A percentile compares a stretch with the other conserved stretches of the same genome.
These are phyloP conservation scores for Jordanella pulchra DNA, from an alignment of 2,797 vertebrate genomes.

Conservation along the genomic window DNA sequence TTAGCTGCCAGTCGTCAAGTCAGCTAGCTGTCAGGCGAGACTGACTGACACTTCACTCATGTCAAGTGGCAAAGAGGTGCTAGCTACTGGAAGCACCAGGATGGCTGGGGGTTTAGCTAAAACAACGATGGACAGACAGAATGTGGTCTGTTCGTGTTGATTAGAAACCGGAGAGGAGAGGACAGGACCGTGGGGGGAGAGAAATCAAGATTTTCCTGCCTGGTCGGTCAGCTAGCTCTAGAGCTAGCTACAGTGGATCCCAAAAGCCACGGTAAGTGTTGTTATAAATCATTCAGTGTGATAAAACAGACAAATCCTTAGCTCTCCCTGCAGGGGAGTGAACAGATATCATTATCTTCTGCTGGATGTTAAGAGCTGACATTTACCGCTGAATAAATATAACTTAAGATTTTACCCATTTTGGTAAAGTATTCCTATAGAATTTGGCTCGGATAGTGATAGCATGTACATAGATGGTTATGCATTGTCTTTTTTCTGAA, in stretches of 20 bases:
- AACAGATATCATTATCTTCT: not conserved
- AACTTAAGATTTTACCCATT: not conserved
- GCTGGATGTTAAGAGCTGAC: not conserved
- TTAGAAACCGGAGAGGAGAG: slow-evolving; percentile 67
- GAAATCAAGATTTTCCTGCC: slow-evolving; percentile 68
- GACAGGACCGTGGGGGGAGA: slow-evolving; percentile 68
- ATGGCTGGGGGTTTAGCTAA: slow-evolving; percentile 63
- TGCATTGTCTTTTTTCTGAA: not conserved
- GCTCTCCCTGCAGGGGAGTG: slow-evolving; percentile 9
- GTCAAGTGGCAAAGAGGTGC: slow-evolving; percentile 50
- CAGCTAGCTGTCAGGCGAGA: slow-evolving; percentile 34
- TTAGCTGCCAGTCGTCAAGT: slow-evolving; percentile 56
- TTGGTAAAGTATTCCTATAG: not conserved
- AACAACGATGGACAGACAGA: slow-evolving; percentile 49
- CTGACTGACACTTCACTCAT: slow-evolving; percentile 51
- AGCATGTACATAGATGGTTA: not conserved
- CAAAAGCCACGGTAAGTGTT: slow-evolving; percentile 82
- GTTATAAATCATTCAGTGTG: slow-evolving; percentile 64
- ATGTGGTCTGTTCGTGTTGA: slow-evolving; percentile 69
- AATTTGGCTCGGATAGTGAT: slow-evolving; percentile 27
- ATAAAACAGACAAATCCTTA: not conserved
- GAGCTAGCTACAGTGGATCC: slow-evolving; percentile 82
- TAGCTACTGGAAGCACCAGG: slow-evolving; percentile 49
- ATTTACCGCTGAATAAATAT: slow-evolving; percentile 41
- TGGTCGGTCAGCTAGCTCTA: slow-evolving; percentile 80